phyloP scores from a whole-genome alignment of 2,797 vertebrate species.

The Pristis pectinata region DNA sequence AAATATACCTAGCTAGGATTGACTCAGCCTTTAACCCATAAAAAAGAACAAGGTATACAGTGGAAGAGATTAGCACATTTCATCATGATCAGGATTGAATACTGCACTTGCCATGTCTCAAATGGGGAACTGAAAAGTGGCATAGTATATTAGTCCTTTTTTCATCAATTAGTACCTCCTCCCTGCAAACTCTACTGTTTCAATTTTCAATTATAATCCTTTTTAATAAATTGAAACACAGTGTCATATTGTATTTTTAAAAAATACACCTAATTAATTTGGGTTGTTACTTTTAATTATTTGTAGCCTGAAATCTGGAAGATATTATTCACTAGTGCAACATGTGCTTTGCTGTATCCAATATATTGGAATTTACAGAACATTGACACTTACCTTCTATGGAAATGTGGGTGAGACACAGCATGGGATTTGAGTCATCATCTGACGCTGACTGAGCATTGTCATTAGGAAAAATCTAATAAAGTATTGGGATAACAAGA shows the following conservation, averaged over 20 bases:
- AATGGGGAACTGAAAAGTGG: too few relatives aligned
- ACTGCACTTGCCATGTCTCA: too few relatives aligned
- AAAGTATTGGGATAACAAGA: neutral
- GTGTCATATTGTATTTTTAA: neutral
- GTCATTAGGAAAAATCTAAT: neutral
- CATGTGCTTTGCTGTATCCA: neutral
- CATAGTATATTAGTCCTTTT: too few relatives aligned
- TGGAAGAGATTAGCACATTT: too few relatives aligned
- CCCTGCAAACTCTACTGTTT: too few relatives aligned
- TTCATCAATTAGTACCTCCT: too few relatives aligned
- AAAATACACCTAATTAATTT: neutral
- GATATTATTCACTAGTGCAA: too few relatives aligned
- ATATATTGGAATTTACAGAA: neutral
- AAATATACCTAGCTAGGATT: too few relatives aligned
- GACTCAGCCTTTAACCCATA: too few relatives aligned
- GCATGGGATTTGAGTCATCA: neutral
- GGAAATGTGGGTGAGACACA: too few relatives aligned
- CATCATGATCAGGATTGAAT: too few relatives aligned
- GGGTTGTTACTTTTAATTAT: neutral
- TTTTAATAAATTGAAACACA: neutral
- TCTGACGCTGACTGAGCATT: neutral
- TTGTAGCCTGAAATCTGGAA: neutral
- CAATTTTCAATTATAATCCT: neutral
- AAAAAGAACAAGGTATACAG: too few relatives aligned
- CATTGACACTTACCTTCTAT: neutral